Conservation (phyloP, 2,113 vertebrate genomes). For the Nesoenas mayeri region DNA sequence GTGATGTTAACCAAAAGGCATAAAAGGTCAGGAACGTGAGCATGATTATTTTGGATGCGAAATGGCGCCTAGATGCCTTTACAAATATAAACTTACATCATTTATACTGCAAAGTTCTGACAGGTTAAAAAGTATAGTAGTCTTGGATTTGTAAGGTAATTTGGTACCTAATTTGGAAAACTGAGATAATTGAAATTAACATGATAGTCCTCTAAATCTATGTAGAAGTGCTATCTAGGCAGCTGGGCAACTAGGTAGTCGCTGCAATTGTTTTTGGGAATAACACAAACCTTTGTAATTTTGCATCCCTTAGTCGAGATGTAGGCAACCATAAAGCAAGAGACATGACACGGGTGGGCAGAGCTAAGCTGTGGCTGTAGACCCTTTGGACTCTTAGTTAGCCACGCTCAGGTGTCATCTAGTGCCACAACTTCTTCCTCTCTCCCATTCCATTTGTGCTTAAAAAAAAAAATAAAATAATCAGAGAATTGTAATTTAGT, state of each 20-base stretch:
- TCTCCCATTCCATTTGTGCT: background rate
- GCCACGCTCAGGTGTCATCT: background rate
- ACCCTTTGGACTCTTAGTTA: background rate
- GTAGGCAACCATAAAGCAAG: background rate
- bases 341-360: background rate
- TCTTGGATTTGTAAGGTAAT: background rate
- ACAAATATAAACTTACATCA: background rate
- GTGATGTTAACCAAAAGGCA: fast-evolving
- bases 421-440: background rate
- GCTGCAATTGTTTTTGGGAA: background rate
- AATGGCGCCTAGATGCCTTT: background rate
- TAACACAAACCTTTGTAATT: background rate
- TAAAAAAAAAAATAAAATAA: background rate
- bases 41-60: background rate
- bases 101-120: background rate
- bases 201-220: background rate
- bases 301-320: fast-evolving
- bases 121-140: background rate
- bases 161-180: background rate
- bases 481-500: background rate
- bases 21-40: background rate
- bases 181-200: background rate
- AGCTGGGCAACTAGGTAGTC: background rate
- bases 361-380: background rate
- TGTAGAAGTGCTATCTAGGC: background rate